These are phyloP conservation scores for Scaptomyza hsui DNA, from an alignment of 1,140 invertebrate species.

Conservation along the genomic window DNA sequence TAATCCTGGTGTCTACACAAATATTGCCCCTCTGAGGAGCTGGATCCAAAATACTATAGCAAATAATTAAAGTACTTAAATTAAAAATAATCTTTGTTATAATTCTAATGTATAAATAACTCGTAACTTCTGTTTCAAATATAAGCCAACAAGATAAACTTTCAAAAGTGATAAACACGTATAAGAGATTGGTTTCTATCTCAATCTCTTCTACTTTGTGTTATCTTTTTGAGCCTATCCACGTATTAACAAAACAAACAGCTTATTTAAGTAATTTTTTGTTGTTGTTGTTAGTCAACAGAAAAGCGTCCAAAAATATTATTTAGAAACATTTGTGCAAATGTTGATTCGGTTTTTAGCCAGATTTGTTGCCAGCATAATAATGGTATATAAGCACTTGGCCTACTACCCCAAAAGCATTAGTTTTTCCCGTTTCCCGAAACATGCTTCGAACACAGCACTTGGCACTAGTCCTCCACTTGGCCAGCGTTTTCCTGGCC, in stretches of 20 bases:
- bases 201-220: background rate
- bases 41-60: slow-evolving; percentile 41
- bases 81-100: background rate
- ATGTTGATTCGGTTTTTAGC: slow-evolving; percentile 34
- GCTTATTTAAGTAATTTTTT: background rate
- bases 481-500: slow-evolving; percentile 11
- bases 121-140: too few species aligned
- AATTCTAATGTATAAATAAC: too few species aligned
- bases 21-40: background rate
- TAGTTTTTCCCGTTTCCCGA: slow-evolving; percentile 11
- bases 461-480: slow-evolving; percentile 10
- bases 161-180: too few species aligned
- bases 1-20: slow-evolving; percentile 57
- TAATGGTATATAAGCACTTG: slow-evolving; percentile 36
- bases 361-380: slow-evolving; percentile 34
- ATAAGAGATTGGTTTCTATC: background rate
- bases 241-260: background rate
- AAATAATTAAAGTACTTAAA: slow-evolving; percentile 37
- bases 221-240: background rate
- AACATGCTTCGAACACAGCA: slow-evolving; percentile 18
- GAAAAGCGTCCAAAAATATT: background rate
- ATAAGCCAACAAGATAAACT: too few species aligned
- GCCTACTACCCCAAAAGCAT: slow-evolving; percentile 5
- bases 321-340: slow-evolving; percentile 66
- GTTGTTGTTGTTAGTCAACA: slow-evolving; percentile 24